Conservation (phyloP, 2,888 invertebrate species). For the Eucera pruinosa region DNA sequence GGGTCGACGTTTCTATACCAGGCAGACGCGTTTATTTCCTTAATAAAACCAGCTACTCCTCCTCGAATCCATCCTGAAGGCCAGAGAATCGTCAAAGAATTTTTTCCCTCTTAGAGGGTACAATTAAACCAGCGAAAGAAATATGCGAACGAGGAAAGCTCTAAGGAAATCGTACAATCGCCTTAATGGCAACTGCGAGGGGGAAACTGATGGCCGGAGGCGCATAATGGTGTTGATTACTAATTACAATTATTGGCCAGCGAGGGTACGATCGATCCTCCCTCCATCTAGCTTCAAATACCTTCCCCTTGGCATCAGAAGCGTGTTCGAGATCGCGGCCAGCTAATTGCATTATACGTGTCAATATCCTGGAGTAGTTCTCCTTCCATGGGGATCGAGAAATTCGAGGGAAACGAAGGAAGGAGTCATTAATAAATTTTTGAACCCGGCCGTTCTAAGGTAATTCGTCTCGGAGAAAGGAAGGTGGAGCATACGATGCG, state of each 20-base stretch:
- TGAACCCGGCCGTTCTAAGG: background rate
- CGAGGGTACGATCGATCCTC: slow-evolving; percentile 70
- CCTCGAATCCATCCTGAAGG: background rate
- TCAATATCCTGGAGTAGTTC: slow-evolving; percentile 71
- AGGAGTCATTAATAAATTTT: background rate
- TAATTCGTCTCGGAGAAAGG: too few relatives aligned
- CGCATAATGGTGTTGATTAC: slow-evolving; percentile 76
- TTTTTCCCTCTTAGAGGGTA: slow-evolving; percentile 15
- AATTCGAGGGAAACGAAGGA: background rate
- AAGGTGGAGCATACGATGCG: too few relatives aligned
- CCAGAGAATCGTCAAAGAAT: slow-evolving; percentile 43
- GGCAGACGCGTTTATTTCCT: slow-evolving; percentile 46
- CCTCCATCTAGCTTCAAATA: slow-evolving; percentile 59
- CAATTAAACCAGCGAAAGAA: slow-evolving; percentile 45
- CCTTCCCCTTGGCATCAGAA: slow-evolving; percentile 59
- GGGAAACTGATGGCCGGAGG: slow-evolving; percentile 66
- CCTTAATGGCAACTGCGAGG: slow-evolving; percentile 55
- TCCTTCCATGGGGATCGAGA: slow-evolving; percentile 28
- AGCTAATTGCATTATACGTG: slow-evolving; percentile 74
- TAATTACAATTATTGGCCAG: slow-evolving; percentile 78
- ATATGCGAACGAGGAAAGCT: slow-evolving; percentile 42
- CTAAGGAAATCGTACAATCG: slow-evolving; percentile 63
- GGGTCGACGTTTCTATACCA: slow-evolving; percentile 81
- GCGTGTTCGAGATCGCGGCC: slow-evolving; percentile 65
- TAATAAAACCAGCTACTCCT: slow-evolving; percentile 34